Conservation (phyloP, 2,113 vertebrate genomes). For the Nestor notabilis region DNA sequence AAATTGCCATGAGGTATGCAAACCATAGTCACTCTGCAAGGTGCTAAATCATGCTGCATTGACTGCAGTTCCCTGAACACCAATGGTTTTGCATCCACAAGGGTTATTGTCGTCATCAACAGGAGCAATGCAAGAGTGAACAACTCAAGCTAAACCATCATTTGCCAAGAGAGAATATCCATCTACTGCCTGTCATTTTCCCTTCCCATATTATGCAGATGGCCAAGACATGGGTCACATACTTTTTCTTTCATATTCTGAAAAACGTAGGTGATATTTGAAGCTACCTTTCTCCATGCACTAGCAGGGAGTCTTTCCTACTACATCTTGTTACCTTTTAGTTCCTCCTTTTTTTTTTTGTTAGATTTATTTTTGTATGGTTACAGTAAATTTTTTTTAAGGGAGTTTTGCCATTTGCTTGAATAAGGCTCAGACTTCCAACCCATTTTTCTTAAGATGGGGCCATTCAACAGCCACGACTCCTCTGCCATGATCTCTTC, state of each 20-base stretch:
- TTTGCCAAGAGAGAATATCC: neutral
- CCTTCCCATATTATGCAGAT: neutral
- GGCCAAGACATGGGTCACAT: neutral
- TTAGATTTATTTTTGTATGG: neutral
- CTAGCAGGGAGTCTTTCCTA: neutral
- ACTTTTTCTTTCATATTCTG: neutral
- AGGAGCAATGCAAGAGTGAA: neutral
- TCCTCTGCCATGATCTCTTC: neutral
- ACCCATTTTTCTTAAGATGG: neutral
- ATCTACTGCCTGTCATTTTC: neutral
- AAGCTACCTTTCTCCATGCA: neutral
- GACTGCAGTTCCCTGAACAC: neutral
- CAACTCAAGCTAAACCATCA: neutral
- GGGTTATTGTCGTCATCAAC: neutral
- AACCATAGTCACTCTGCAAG: neutral
- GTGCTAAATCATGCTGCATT: neutral
- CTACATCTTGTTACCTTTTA: neutral
- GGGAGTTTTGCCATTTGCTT: neutral
- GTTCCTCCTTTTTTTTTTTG: neutral
- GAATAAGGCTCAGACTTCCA: neutral
- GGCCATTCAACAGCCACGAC: neutral
- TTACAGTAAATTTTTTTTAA: neutral
- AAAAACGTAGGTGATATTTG: neutral
- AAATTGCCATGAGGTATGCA: neutral
- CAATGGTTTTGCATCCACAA: accelerated